These are phyloP conservation scores for Aproaerema taeniolella DNA, from an alignment of 2,888 invertebrate species.

Conservation along the genomic window DNA sequence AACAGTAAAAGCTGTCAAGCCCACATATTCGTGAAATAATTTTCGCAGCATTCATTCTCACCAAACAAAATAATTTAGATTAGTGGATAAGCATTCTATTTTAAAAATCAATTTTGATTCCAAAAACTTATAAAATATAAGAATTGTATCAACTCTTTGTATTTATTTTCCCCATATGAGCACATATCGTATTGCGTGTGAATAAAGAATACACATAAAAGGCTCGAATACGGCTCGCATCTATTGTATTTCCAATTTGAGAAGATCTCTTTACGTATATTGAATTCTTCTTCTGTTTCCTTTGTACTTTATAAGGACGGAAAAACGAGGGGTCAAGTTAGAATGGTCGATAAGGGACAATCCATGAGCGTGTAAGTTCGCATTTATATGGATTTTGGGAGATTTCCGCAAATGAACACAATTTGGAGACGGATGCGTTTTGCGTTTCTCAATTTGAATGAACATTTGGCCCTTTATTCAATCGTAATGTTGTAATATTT, in stretches of 20 bases:
- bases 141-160: slow-evolving; percentile 28
- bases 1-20: no score
- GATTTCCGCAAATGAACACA: slow-evolving; percentile 70
- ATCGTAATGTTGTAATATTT: slow-evolving; percentile 57
- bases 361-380: slow-evolving; percentile 43
- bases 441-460: slow-evolving; percentile 59
- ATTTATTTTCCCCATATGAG: slow-evolving; percentile 30
- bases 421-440: slow-evolving; percentile 69
- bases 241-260: slow-evolving; percentile 40
- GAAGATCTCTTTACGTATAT: slow-evolving; percentile 34
- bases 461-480: slow-evolving; percentile 47
- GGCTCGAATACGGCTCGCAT: slow-evolving; percentile 39
- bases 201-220: slow-evolving; percentile 57
- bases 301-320: slow-evolving; percentile 21
- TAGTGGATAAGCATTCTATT: no score
- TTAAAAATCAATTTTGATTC: no score
- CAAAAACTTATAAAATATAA: no score
- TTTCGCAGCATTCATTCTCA: no score
- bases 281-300: slow-evolving; percentile 23
- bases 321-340: slow-evolving; percentile 29
- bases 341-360: slow-evolving; percentile 35
- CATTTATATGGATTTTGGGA: slow-evolving; percentile 71
- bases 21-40: no score
- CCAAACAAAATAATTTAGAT: no score
- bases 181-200: slow-evolving; percentile 47